These are phyloP conservation scores for Sphaerodactylus townsendi DNA, from an alignment of 2,113 vertebrate genomes.

Conservation along the genomic window DNA sequence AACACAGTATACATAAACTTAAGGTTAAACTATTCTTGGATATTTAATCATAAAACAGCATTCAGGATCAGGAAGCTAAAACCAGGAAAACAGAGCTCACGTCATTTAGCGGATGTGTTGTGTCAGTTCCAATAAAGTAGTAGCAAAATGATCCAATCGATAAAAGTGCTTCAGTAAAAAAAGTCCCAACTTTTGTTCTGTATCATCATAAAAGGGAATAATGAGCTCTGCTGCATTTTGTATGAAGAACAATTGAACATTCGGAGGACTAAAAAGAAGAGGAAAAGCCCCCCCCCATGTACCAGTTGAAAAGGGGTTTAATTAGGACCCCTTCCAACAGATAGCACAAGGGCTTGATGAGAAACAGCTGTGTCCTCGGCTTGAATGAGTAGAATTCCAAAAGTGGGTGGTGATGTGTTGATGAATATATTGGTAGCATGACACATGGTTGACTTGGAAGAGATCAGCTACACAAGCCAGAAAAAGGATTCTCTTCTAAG, in stretches of 20 bases:
- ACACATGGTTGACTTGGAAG: slow-evolving; percentile 41
- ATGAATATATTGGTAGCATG: slow-evolving; percentile 49
- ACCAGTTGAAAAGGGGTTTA: slow-evolving; percentile 55
- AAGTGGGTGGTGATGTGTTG: slow-evolving; percentile 18
- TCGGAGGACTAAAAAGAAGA: slow-evolving; percentile 4
- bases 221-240: slow-evolving; percentile 31
- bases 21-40: not conserved
- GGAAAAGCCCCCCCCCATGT: not conserved
- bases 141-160: not conserved
- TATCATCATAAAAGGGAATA: slow-evolving; percentile 48
- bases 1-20: not conserved
- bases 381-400: slow-evolving; percentile 16
- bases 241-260: slow-evolving; percentile 19
- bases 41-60: not conserved
- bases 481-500: not conserved
- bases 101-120: slow-evolving; percentile 22
- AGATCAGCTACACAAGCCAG: slow-evolving; percentile 14
- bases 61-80: slow-evolving; percentile 42
- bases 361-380: slow-evolving; percentile 60
- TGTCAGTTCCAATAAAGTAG: not conserved
- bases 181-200: slow-evolving; percentile 27
- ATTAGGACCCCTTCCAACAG: slow-evolving; percentile 56
- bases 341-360: slow-evolving; percentile 63
- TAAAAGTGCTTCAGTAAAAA: not conserved
- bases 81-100: slow-evolving; percentile 22